A percentile compares a stretch with the other conserved stretches of the same genome.
Evolutionary conservation across 2,797 vertebrate species (phyloP).

Genomic region (Phyllotis vaccarum): DNA sequence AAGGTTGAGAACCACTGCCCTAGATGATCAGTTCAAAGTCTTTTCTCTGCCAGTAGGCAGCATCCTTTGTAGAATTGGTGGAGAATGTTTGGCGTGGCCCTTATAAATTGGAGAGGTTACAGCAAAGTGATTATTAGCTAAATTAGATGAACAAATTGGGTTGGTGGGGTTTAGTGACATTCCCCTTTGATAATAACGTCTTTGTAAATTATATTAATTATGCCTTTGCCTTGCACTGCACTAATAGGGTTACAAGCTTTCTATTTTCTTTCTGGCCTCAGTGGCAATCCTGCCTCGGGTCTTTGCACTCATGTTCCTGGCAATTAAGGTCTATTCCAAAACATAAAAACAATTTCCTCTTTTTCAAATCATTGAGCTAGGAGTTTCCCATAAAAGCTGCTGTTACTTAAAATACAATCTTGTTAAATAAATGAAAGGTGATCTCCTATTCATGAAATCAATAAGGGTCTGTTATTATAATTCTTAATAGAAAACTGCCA

Average conservation of each 20-base stretch:
- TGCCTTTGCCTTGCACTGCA: conserved; percentile 61
- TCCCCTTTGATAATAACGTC: conserved; percentile 65
- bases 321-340: conserved; percentile 79
- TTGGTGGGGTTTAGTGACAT: conserved; percentile 61
- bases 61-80: background rate
- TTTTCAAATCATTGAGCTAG: conserved; percentile 74
- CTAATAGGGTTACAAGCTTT: conserved; percentile 67
- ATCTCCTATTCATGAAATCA: conserved; percentile 45
- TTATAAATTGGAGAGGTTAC: conserved; percentile 39
- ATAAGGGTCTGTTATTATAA: conserved; percentile 42
- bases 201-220: conserved; percentile 81
- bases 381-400: conserved; percentile 47
- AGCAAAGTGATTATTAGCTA: conserved; percentile 57
- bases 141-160: conserved; percentile 71
- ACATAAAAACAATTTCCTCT: conserved; percentile 77
- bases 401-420: conserved; percentile 76
- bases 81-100: conserved; percentile 20
- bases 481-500: conserved; percentile 22
- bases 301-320: conserved; percentile 65
- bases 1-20: background rate
- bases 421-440: conserved; percentile 55
- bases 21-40: background rate
- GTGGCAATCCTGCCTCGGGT: background rate
- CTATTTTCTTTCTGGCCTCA: conserved; percentile 61
- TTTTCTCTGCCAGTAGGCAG: background rate